These are phyloP conservation scores for Chiloscyllium plagiosum DNA, from an alignment of 2,113 vertebrate genomes.

Conservation along the genomic window DNA sequence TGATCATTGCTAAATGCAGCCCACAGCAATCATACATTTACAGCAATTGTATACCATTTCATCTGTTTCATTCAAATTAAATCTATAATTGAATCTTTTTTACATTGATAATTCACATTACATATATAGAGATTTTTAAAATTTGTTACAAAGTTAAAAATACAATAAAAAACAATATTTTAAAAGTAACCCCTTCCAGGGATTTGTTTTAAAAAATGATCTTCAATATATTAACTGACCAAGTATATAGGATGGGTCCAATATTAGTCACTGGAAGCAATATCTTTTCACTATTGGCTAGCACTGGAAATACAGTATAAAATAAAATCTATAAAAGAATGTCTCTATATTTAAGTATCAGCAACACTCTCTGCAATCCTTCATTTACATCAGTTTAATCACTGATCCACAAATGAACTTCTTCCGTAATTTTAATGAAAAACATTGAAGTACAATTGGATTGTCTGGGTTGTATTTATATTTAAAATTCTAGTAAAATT, in stretches of 20 bases:
- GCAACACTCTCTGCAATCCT: not conserved
- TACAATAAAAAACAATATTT: conserved; percentile 35
- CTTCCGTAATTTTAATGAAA: not conserved
- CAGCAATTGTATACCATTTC: conserved; percentile 28
- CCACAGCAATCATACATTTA: not conserved
- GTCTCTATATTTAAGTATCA: not conserved
- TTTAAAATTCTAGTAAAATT: not conserved
- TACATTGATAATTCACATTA: conserved; percentile 22
- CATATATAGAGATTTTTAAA: conserved; percentile 31
- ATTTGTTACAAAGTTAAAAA: conserved; percentile 37
- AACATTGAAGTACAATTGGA: not conserved
- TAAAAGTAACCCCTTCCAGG: not conserved
- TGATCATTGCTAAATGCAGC: not conserved
- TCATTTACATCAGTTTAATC: not conserved
- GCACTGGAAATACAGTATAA: conserved; percentile 18
- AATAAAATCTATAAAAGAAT: conserved; percentile 18
- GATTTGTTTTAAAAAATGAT: conserved; percentile 26
- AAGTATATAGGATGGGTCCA: not conserved
- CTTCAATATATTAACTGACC: conserved; percentile 26
- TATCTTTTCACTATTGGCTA: conserved; percentile 21
- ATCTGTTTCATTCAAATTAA: conserved; percentile 8
- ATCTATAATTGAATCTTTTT: conserved; percentile 22
- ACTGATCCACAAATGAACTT: not conserved
- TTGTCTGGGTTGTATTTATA: not conserved
- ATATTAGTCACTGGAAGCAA: conserved; percentile 3